Base-by-base conservation (phyloP, 2,113 vertebrate genomes). In the Pseudorectes ferrugineus region DNA sequence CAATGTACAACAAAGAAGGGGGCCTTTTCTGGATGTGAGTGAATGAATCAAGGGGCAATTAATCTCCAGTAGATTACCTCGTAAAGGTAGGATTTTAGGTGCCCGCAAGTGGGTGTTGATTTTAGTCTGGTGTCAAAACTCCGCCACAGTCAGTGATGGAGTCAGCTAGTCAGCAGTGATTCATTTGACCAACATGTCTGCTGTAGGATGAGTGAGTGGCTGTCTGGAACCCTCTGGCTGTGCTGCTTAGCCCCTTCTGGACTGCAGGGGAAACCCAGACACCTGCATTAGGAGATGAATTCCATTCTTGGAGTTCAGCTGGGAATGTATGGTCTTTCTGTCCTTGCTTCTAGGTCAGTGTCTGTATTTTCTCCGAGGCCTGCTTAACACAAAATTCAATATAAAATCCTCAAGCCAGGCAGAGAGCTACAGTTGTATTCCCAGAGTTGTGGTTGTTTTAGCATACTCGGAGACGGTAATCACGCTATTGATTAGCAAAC, bases 381-480 rank as follows among this genome's bases (percentile, higher is more conserved):
- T 49, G 10, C 12, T 89, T 33, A 68, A 51, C 10, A 45, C 21
- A 85, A 68, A 90, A 70, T 57, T 61, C 45, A 57, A 2, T 31
- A 36, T 4, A 52, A 88, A 74, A 43, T 48, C 31, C 45, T 61
- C 14, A 49, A 81, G 25, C 31, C 8, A 21, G 10, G 12, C 22
- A 31, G 63, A 91, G 58, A 46, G 18, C 24, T 78, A 48, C 19
- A 40, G 24, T 16, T 71, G n/a, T 24, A 9, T 63, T 81, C 63
- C 33, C 20, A 45, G 68, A 87, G 17, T 10, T 68, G 58, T 68
- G 62, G 28, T 11, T 33, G 31, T 18, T 43, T 63, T 33, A 14
- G 15, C 12, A 8, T 45, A 10, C 42, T 68, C 0, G 0, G 31
- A 51, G 15, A 28, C 2, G 0, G 10, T 11, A 70, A 62, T 46